These are phyloP conservation scores for Aradophagus sp. DNA, from an alignment of 1,140 invertebrate species.

Conservation along the genomic window DNA sequence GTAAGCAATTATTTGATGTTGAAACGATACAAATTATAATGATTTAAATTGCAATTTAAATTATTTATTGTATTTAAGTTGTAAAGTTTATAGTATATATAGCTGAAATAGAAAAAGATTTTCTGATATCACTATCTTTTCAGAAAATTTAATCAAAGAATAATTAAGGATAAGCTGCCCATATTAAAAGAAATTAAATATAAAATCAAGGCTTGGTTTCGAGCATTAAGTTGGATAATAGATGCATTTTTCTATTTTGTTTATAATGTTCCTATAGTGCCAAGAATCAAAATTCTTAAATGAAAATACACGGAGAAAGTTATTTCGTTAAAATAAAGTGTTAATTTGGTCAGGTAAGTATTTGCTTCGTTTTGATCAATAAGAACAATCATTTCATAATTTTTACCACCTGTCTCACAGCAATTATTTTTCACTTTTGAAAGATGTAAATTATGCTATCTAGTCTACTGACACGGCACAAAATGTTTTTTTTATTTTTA, in stretches of 20 bases:
- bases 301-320: neutral
- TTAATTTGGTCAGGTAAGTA: too few relatives aligned
- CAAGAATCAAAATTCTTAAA: conserved; percentile 47
- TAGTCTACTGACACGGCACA: too few relatives aligned
- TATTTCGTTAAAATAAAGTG: too few relatives aligned
- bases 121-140: conserved; percentile 13
- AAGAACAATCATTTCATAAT: too few relatives aligned
- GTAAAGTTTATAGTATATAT: too few relatives aligned
- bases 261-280: conserved; percentile 72
- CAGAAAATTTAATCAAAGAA: conserved; percentile 40
- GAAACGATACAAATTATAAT: too few relatives aligned
- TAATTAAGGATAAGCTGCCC: conserved; percentile 45
- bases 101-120: too few relatives aligned
- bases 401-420: too few relatives aligned
- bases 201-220: conserved; percentile 67
- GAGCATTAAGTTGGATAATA: conserved; percentile 69
- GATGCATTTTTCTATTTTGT: conserved; percentile 73
- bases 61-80: neutral
- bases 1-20: conserved; percentile 41
- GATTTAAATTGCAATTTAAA: conserved; percentile 4
- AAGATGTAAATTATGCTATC: too few relatives aligned
- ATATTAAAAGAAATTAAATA: conserved; percentile 69
- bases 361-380: too few relatives aligned
- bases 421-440: too few relatives aligned
- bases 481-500: too few relatives aligned